phyloP scores from a whole-genome alignment of 2,797 vertebrate genomes.

The Thalassophryne amazonica region DNA sequence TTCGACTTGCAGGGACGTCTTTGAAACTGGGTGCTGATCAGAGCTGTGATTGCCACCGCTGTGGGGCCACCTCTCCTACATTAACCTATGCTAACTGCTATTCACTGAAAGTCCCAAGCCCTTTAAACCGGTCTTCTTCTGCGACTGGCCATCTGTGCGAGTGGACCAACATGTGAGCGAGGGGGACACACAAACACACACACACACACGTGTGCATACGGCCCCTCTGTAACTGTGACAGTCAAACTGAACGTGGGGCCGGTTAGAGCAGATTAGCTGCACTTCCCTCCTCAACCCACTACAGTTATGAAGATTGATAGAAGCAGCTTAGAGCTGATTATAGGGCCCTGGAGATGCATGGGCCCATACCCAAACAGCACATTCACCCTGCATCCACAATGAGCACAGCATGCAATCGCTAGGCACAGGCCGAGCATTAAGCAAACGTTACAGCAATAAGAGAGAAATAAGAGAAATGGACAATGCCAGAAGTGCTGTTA shows the following conservation, averaged over 20 bases:
- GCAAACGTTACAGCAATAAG: conserved; percentile 62
- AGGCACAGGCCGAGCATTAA: conserved; percentile 62
- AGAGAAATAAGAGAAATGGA: conserved; percentile 70
- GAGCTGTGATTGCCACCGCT: conserved; percentile 69
- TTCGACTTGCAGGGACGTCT: conserved; percentile 67
- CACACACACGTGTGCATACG: conserved; percentile 66
- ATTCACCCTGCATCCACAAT: conserved; percentile 68
- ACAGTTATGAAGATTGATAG: conserved; percentile 80
- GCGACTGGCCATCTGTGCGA: conserved; percentile 48
- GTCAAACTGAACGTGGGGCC: conserved; percentile 66
- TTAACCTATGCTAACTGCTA: conserved; percentile 71
- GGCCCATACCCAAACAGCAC: conserved; percentile 71
- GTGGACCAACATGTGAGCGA: conserved; percentile 23
- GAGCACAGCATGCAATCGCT: conserved; percentile 58
- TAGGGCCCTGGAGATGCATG: conserved; percentile 72
- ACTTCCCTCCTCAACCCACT: conserved; percentile 69
- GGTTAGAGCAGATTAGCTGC: conserved; percentile 74
- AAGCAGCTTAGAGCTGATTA: conserved; percentile 75
- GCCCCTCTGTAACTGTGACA: conserved; percentile 57
- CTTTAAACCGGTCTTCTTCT: conserved; percentile 44
- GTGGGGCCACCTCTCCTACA: conserved; percentile 68
- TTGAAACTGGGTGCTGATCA: conserved; percentile 69
- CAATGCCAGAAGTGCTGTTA: conserved; percentile 71
- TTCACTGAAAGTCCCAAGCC: conserved; percentile 64
- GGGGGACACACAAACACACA: conserved; percentile 36